Evolutionary conservation across 2,888 invertebrate species (phyloP).

Genomic region (Drosophila barbarae): DNA sequence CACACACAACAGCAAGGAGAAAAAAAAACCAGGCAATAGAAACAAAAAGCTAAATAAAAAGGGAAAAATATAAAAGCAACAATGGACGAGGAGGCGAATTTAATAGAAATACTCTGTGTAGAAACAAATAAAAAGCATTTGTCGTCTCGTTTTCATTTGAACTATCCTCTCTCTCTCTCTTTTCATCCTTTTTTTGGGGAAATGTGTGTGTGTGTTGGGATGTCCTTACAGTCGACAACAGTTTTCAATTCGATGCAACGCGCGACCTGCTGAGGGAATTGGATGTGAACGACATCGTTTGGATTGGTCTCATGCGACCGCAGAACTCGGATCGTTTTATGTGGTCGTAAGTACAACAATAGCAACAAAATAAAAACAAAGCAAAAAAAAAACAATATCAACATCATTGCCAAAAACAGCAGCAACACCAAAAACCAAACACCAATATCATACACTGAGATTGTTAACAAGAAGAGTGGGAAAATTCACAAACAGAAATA

Average conservation of each 20-base stretch:
- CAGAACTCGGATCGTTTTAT: slow-evolving; percentile 86
- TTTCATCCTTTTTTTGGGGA: slow-evolving; percentile 9
- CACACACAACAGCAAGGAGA: neutral
- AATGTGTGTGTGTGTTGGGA: slow-evolving; percentile 2
- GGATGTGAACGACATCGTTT: slow-evolving; percentile 87
- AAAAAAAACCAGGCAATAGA: neutral
- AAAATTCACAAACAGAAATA: neutral
- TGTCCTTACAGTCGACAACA: slow-evolving; percentile 84
- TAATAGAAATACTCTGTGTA: slow-evolving; percentile 67
- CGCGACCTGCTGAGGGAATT: slow-evolving; percentile 88
- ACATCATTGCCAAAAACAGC: slow-evolving; percentile 23
- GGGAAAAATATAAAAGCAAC: slow-evolving; percentile 39
- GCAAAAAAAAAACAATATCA: slow-evolving; percentile 10
- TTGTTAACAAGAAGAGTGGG: too few relatives aligned
- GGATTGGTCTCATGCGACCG: slow-evolving; percentile 88
- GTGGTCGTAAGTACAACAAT: slow-evolving; percentile 85
- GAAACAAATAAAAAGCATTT: slow-evolving; percentile 71
- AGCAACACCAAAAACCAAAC: slow-evolving; percentile 3
- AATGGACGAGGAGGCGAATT: slow-evolving; percentile 57
- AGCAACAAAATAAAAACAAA: neutral
- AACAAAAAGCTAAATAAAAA: slow-evolving; percentile 18
- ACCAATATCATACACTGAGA: neutral
- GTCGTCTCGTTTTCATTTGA: slow-evolving; percentile 46
- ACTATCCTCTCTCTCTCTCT: slow-evolving; percentile 27
- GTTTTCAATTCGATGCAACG: slow-evolving; percentile 88